Evolutionary conservation across 1,140 invertebrate species (phyloP), one percentile per base, ranked within the genome.

Genomic region (Adelges cooleyi): DNA sequence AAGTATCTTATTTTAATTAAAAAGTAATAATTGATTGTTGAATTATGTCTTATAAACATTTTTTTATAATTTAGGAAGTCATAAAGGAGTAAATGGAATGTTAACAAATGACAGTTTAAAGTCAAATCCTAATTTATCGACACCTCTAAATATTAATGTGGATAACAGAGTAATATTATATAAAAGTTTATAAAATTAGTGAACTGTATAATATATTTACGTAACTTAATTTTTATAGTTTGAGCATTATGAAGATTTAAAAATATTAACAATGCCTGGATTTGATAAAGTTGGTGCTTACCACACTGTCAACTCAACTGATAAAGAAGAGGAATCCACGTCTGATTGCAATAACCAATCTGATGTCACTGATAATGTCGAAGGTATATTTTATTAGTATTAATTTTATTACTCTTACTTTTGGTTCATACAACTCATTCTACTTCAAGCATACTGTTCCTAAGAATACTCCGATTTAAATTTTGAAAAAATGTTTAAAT

Each of bases 251-350:
- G 65, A 66, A 23, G 48, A 51, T 23, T 51, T 66, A 20, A 44
- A 66, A 66, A 52, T 66, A 42, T 42, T 52, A 10, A 66, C 48
- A 2, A 51, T 66, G 65, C 46, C 65, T 29, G 65, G 65, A 29
- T 66, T 66, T 42, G 65, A 66, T 29, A 66, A 66, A 53, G 3
- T 66, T 10, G 33, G 48, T 22, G 22, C 65, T 42, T 52, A 52
- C 44, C 49, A 40, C 17, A 51, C 23, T 15, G n/a, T 62, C 20
- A 42, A 62, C 5, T 48, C 56, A 48, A 48, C 56, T 48, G 25
- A 48, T 9, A 33, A 29, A 4, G 54, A 46, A 46, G 42, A 48
- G 18, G 54, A 59, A 29, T 13, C 42, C 4, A 44, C 25, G 23
- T 59, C 23, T 18, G 10, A 59, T 11, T 44, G 22, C 29, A n/a